phyloP scores from a whole-genome alignment of 1,140 invertebrate species.

The Drosophila sechellia region DNA sequence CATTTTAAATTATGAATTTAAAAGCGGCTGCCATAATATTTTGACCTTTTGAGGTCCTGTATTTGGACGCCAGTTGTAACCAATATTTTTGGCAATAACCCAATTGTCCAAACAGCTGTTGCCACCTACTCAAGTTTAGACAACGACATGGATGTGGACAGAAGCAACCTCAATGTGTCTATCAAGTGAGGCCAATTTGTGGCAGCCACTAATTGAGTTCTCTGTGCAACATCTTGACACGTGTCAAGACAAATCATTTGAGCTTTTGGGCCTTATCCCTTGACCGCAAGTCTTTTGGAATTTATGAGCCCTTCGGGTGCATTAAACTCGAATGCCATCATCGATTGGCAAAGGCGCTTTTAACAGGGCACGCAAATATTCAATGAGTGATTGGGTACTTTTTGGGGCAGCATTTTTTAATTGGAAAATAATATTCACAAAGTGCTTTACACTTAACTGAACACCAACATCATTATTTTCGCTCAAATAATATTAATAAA shows the following conservation, averaged over 20 bases:
- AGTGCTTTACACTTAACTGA: conserved; percentile 75
- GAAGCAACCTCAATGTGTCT: conserved; percentile 38
- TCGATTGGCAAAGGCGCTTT: conserved; percentile 22
- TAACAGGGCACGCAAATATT: background rate
- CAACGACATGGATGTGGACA: conserved; percentile 25
- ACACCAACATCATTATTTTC: conserved; percentile 77
- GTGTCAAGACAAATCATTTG: conserved; percentile 65
- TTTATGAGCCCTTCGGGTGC: conserved; percentile 36
- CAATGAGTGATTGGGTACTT: conserved; percentile 1
- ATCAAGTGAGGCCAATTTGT: conserved; percentile 61
- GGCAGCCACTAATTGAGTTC: conserved; percentile 73
- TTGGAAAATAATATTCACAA: conserved; percentile 70
- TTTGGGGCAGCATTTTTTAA: conserved; percentile 45
- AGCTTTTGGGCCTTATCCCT: conserved; percentile 8
- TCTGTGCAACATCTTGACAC: conserved; percentile 64
- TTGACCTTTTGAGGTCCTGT: background rate
- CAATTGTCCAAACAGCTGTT: conserved; percentile 14
- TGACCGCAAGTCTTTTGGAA: conserved; percentile 57
- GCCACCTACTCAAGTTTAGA: conserved; percentile 3
- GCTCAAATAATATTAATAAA: conserved; percentile 73
- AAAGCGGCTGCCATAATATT: background rate
- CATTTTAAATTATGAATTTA: too few relatives aligned
- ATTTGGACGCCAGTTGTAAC: conserved; percentile 16
- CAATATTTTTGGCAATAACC: conserved; percentile 11
- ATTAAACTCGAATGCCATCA: conserved; percentile 22